These are phyloP conservation scores for Nymphalis polychloros DNA, from an alignment of 2,888 invertebrate species.

Conservation along the genomic window DNA sequence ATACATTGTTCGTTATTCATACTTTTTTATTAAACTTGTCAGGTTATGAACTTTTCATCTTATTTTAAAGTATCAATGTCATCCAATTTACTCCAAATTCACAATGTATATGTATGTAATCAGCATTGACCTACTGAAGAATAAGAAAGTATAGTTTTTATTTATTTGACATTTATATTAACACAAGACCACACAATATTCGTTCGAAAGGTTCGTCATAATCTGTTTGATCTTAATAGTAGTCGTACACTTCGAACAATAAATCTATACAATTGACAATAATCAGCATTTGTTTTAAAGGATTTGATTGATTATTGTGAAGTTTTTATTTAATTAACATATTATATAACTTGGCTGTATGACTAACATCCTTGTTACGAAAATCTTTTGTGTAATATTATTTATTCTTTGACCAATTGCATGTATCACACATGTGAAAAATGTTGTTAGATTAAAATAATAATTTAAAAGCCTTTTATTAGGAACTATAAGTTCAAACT, in stretches of 20 bases:
- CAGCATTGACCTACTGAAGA: slow-evolving; percentile 55
- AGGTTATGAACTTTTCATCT: slow-evolving; percentile 38
- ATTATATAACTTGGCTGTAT: slow-evolving; percentile 31
- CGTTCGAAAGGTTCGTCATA: slow-evolving; percentile 15
- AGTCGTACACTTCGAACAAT: slow-evolving; percentile 8
- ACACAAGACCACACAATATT: slow-evolving; percentile 14
- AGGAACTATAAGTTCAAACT: neutral
- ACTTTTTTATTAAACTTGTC: slow-evolving; percentile 26
- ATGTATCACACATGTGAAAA: neutral
- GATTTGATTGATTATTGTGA: slow-evolving; percentile 8
- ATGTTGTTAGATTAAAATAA: neutral
- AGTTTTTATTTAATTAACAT: slow-evolving; percentile 2
- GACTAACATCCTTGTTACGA: slow-evolving; percentile 14
- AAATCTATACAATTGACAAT: slow-evolving; percentile 16
- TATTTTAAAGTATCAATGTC: slow-evolving; percentile 36
- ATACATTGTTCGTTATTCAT: slow-evolving; percentile 16
- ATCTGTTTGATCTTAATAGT: slow-evolving; percentile 3
- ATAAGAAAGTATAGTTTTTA: slow-evolving; percentile 27
- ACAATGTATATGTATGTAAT: slow-evolving; percentile 44
- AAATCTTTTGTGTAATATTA: neutral
- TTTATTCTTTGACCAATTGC: neutral
- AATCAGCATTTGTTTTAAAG: slow-evolving; percentile 22
- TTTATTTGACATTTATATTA: slow-evolving; percentile 23
- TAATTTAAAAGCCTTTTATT: neutral
- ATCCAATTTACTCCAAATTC: slow-evolving; percentile 45